phyloP scores from a whole-genome alignment of 2,113 vertebrate species.

The Poeciliopsis occidentalis region DNA sequence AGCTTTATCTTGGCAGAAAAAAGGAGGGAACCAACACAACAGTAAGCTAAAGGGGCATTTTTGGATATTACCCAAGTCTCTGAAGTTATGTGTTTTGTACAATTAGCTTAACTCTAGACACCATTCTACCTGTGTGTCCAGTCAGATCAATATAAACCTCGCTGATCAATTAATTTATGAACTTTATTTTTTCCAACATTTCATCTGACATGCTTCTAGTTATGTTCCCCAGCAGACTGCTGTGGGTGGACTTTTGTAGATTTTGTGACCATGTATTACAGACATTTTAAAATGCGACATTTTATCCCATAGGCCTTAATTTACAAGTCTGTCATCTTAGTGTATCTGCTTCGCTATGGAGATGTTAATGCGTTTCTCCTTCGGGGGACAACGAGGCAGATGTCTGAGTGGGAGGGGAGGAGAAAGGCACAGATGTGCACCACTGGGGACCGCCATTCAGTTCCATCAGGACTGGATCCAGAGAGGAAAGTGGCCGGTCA shows the following conservation, averaged over 20 bases:
- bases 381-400: constrained; percentile 14
- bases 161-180: not conserved
- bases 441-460: constrained; percentile 7
- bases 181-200: not conserved
- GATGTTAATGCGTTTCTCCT: not conserved
- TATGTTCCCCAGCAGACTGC: not conserved
- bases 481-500: constrained; percentile 67
- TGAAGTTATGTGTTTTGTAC: too few relatives aligned
- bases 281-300: not conserved
- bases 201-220: not conserved
- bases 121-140: too few relatives aligned
- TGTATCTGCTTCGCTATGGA: constrained; percentile 4
- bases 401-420: constrained; percentile 16
- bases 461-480: constrained; percentile 18
- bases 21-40: not conserved
- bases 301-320: not conserved
- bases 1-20: not conserved
- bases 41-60: too few relatives aligned
- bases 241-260: not conserved
- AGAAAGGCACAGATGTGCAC: constrained; percentile 54
- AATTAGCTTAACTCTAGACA: too few relatives aligned
- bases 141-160: too few relatives aligned
- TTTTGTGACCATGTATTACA: not conserved
- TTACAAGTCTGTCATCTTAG: not conserved
- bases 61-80: too few relatives aligned